Base-by-base conservation (phyloP, 2,113 vertebrate species). In the Bombycilla garrulus region DNA sequence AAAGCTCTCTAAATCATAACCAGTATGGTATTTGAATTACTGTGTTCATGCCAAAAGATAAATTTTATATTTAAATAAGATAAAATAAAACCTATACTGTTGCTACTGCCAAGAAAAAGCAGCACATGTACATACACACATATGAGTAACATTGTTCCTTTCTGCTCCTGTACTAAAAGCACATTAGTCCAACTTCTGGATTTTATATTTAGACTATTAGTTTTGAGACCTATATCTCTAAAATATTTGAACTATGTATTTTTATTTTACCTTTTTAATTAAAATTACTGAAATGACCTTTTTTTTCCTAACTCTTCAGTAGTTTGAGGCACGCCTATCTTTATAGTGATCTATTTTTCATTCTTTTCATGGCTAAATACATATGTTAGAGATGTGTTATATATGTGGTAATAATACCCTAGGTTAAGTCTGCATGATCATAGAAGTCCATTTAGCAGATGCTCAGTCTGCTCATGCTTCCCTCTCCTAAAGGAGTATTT, bases 241-340 rank as follows among this genome's bases (percentile, higher is more conserved):
- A 81, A 92, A 51, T 84, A 54, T 74, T 88, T 86, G 44, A 83
- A 71, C 23, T 76, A 23, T 87, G 25, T 96, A 85, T 31, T 95
- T 78, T 80, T 76, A 51, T 92, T 86, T 81, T 93, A 78, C 1
- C 6, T 60, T 93, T 87, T 28, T 16, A 77, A 95, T 90, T 56
- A 84, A 88, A 93, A 81, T 72, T 57, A 81, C 18, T 69, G 50
- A 83, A 69, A 77, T 77, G 23, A 93, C 42, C 21, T 48, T 67
- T 17, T 44, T 79, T 64, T 33, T 26, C 21, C 11, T 36, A 48
- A 51, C 15, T 91, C 74, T 84, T 60, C 66, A 38, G 4, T 79
- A 64, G 31, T 45, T 38, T 57, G 40, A 87, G 78, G 22, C 5
- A 1, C 2, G 0, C 31, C 53, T 86, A 1, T 42, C 85, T 93